Base-by-base conservation (phyloP, 2,797 vertebrate genomes). In the Catharus ustulatus region DNA sequence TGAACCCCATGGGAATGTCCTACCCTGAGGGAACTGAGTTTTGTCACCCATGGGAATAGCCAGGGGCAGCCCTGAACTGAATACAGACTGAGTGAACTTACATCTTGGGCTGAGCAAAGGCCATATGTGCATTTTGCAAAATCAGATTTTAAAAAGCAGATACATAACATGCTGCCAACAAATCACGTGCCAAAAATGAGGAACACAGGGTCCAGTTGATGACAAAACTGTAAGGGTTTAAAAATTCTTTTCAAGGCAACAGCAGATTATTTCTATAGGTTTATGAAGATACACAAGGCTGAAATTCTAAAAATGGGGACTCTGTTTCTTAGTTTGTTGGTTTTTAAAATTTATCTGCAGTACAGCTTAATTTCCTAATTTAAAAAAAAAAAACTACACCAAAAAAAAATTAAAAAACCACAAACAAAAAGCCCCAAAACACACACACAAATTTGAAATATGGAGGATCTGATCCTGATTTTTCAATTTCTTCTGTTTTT, bases 151-250 rank as follows among this genome's bases (percentile, higher is more conserved):
- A 52, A 23, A 58, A 73, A 87, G 54, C 20, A 82, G 43, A 19
- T 24, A 10, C 10, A 11, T 17, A 51, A 36, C 14, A 42, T 23
- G 19, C 5, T 79, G 23, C 61, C 73, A 58, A 48, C n/a, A 52
- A 46, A 57, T 40, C 24, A 34, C 2, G 16, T 51, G 42, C 19
- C 34, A 52, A 57, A 85, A 80, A 29, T n/a, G 2, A 81, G 11
- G 36, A 66, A 75, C 0, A 0, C 0, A 1, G 32, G 34, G 9
- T 55, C 27, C 13, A 11, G 42, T 22, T 86, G 18, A 38, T 34
- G 29, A n/a, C 29, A 57, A 61, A 88, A 71, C 3, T n/a, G 5
- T 22, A 40, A 57, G 13, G 5, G 17, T 55, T 71, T 32, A 55
- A 89, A 80, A 49, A 38, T 16, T 21, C 2, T 32, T 63, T 76